A percentile compares a stretch with the other conserved stretches of the same genome.
These are phyloP conservation scores for Bombus confusus DNA, from an alignment of 1,140 invertebrate genomes.

Conservation along the genomic window DNA sequence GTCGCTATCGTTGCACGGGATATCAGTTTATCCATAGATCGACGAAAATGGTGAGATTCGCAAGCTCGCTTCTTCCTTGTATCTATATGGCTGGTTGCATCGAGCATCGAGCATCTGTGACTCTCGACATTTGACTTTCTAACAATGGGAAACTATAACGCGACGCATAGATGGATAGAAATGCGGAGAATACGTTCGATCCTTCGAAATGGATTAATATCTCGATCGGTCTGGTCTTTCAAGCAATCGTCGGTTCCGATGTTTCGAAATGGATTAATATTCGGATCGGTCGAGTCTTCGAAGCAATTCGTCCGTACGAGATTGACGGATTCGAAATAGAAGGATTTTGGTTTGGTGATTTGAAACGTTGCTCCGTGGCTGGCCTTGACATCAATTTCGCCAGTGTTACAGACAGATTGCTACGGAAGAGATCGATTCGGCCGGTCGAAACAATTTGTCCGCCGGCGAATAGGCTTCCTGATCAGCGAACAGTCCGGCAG, in stretches of 20 bases:
- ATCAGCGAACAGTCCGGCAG: slow-evolving; percentile 51
- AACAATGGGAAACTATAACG: background rate
- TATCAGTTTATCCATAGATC: slow-evolving; percentile 25
- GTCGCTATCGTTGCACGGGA: background rate
- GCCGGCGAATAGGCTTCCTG: slow-evolving; percentile 54
- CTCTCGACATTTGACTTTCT: background rate
- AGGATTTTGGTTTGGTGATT: background rate
- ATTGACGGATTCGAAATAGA: background rate
- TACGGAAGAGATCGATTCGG: slow-evolving; percentile 61
- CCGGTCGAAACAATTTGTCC: slow-evolving; percentile 65
- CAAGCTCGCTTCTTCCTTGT: slow-evolving; percentile 5
- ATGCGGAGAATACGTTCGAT: background rate
- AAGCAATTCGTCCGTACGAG: too few species aligned
- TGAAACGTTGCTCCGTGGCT: background rate
- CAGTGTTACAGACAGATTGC: slow-evolving; percentile 34
- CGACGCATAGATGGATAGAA: background rate
- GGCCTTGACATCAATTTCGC: slow-evolving; percentile 54
- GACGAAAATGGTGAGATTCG: slow-evolving; percentile 15
- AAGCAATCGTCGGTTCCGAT: too few species aligned
- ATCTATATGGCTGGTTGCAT: background rate
- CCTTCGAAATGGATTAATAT: background rate
- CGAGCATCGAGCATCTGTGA: background rate
- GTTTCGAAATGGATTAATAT: background rate
- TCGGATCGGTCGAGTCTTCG: background rate
- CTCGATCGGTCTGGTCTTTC: background rate